These are phyloP conservation scores for Anoplophora glabripennis DNA, from an alignment of 1,140 invertebrate genomes.

Conservation along the genomic window DNA sequence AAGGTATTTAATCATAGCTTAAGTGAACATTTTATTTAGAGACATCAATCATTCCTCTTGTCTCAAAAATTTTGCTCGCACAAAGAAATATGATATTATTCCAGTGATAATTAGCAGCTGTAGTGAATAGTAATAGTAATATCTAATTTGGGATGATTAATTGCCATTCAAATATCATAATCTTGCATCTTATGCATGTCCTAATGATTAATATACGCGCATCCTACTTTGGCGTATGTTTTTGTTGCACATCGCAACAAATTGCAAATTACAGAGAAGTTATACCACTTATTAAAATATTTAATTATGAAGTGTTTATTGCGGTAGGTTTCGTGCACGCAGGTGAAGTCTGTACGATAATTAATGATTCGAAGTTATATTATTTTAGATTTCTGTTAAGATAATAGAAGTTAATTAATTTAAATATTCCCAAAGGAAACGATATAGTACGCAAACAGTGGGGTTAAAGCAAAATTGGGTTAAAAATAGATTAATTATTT, in stretches of 20 bases:
- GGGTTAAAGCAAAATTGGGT: too few species aligned
- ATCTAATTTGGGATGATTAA: conserved; percentile 25
- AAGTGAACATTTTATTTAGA: background rate
- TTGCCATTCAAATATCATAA: conserved; percentile 10
- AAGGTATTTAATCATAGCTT: conserved; percentile 1
- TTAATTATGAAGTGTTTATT: conserved; percentile 12
- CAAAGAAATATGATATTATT: conserved; percentile 13
- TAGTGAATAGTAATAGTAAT: conserved; percentile 11
- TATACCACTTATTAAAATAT: conserved; percentile 11
- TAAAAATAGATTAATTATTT: too few species aligned
- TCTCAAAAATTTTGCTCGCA: conserved; percentile 5
- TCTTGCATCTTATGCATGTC: conserved; percentile 6
- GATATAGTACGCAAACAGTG: background rate
- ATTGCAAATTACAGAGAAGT: background rate
- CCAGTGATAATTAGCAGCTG: conserved; percentile 12
- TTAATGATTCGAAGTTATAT: conserved; percentile 2
- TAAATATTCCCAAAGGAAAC: conserved; percentile 6
- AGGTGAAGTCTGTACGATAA: conserved; percentile 5
- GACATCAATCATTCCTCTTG: conserved; percentile 2
- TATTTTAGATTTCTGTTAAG: conserved; percentile 13
- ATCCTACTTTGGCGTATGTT: background rate
- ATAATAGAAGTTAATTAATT: conserved; percentile 17
- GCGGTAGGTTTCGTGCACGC: background rate
- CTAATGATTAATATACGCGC: background rate
- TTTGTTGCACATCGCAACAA: conserved; percentile 4